Percentiles rank a stretch among this genome's conserved stretches.
Conservation (phyloP, 1,140 invertebrate species). For the Asbolus verrucosus region DNA sequence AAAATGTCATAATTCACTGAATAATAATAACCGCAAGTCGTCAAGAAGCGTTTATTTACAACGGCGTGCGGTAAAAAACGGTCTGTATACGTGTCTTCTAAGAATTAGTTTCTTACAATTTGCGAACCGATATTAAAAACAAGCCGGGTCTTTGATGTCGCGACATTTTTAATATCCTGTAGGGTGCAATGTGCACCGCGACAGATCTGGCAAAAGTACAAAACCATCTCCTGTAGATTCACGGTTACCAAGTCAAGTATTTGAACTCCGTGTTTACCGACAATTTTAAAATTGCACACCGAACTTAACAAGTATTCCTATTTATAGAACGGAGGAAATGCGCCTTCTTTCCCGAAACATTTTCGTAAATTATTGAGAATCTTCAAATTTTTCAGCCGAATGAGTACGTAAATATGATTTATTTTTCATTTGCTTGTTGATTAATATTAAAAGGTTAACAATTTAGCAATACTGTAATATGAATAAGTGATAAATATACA, state of each 20-base stretch:
- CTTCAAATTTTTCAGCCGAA: not conserved
- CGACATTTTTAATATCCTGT: slow-evolving; percentile 49
- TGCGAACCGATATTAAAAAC: slow-evolving; percentile 50
- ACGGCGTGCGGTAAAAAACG: slow-evolving; percentile 34
- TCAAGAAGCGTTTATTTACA: slow-evolving; percentile 47
- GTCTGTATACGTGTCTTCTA: slow-evolving; percentile 33
- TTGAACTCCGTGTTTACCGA: slow-evolving; percentile 42
- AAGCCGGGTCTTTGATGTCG: slow-evolving; percentile 47
- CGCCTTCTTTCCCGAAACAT: slow-evolving; percentile 17
- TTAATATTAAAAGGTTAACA: too few species aligned
- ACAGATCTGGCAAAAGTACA: slow-evolving; percentile 49
- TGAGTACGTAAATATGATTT: too few species aligned
- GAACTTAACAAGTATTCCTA: slow-evolving; percentile 35
- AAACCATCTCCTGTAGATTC: slow-evolving; percentile 33
- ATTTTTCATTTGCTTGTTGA: too few species aligned
- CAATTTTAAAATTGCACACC: slow-evolving; percentile 41
- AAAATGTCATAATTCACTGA: slow-evolving; percentile 43
- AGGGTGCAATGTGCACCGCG: slow-evolving; percentile 46
- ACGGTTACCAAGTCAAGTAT: slow-evolving; percentile 30
- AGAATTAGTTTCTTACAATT: slow-evolving; percentile 49
- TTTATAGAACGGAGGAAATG: slow-evolving; percentile 42
- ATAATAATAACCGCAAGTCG: slow-evolving; percentile 42
- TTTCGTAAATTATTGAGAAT: not conserved
- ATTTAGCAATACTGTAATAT: too few species aligned
- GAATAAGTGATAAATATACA: too few species aligned